phyloP scores from a whole-genome alignment of 1,140 invertebrate species.

The Drosophila tropicalis region DNA sequence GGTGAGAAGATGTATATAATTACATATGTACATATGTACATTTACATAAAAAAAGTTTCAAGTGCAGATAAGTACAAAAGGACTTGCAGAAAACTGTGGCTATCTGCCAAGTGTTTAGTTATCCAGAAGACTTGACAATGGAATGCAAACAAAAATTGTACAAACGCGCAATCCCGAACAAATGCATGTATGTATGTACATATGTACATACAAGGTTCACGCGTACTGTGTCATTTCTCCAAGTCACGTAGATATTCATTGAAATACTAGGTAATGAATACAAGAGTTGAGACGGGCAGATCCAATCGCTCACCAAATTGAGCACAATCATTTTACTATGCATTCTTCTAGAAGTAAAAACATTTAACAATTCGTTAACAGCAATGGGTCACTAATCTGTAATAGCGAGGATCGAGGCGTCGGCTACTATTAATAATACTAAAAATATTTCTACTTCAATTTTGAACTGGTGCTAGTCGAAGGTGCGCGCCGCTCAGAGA shows the following conservation, averaged over 20 bases:
- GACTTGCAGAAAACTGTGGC: not conserved
- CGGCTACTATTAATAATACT: constrained; percentile 35
- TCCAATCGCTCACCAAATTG: not conserved
- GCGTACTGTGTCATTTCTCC: constrained; percentile 1
- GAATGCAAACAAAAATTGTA: constrained; percentile 2
- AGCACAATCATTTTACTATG: not conserved
- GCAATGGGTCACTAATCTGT: not conserved
- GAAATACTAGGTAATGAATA: constrained; percentile 14
- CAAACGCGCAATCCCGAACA: not conserved
- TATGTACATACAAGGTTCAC: too few species aligned
- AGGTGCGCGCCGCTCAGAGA: constrained; percentile 21
- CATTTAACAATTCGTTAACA: not conserved
- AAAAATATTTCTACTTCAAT: constrained; percentile 19
- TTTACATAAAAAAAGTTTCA: not conserved
- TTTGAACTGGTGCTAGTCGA: constrained; percentile 25
- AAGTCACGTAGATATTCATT: not conserved
- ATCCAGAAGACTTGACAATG: constrained; percentile 5
- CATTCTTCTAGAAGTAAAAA: not conserved
- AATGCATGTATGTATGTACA: not conserved
- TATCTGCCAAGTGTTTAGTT: not conserved
- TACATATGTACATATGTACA: not conserved
- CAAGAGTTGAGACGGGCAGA: not conserved
- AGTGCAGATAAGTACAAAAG: constrained; percentile 16
- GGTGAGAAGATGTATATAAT: constrained; percentile 1
- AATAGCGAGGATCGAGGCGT: constrained; percentile 8